Base-by-base conservation (phyloP, 2,888 invertebrate genomes). In the Napeogenes sylphis region DNA sequence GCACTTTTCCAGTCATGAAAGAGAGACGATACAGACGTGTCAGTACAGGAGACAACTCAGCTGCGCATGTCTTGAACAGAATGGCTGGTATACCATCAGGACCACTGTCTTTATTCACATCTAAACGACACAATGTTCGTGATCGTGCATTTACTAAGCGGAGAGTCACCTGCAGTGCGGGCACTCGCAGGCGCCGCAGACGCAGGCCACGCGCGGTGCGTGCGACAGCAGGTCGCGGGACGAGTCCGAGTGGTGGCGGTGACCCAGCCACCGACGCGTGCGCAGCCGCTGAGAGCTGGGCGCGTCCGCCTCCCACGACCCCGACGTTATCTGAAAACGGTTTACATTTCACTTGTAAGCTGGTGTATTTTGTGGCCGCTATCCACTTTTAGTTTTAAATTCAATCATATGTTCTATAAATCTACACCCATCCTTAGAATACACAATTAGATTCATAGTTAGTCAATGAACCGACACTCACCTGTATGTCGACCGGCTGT, bases 401-500 rank as follows among this genome's bases (percentile, higher is more conserved):
- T 21, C 1, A 21, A 21, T 21, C 21, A 1, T 21, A 21, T 21
- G 21, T 21, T 21, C 21, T 21, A 21, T 0, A 21, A 21, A 21
- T 21, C 21, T 21, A 21, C 21, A 21, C 21, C 1, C 21, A 1
- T 21, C 21, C 21, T 21, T 21, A 21, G 21, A 21, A 21, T 21
- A 21, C 21, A 21, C 21, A 21, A 21, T 21, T 21, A 21, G 21
- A 21, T 21, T 21, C 21, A 21, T 21, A 21, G 21, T 21, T 21
- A 21, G 21, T 21, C n/a, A n/a, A n/a, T n/a, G n/a, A n/a, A n/a
- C 12, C 0, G 46, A 14, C 4, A 4, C 46, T 14, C 46, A 90
- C 91, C 83, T 91, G 91, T 74, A 91, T 91, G 71, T 90, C 90
- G 21, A 91, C 88, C 2, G 81, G 84, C 62, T 82, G 81, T 65